Base-by-base conservation (phyloP, 2,888 invertebrate species). In the Heliothis peltigera region DNA sequence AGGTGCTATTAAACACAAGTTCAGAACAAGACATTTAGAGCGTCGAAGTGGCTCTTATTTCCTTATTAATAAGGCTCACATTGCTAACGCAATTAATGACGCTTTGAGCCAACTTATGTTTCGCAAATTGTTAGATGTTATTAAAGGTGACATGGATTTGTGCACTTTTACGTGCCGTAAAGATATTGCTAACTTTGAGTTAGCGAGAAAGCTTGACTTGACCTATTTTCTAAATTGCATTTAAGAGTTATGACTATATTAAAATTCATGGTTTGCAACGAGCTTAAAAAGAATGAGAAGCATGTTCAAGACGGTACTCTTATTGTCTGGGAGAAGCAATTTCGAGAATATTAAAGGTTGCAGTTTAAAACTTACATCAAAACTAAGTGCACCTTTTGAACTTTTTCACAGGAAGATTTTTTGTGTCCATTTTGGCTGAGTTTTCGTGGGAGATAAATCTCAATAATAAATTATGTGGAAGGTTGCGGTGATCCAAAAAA, bases 1-100 rank as follows among this genome's bases (percentile, higher is more conserved):
- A 79, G 70, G 60, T 73, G 75, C 70, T 78, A 80, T 83, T 81
- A 79, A 73, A 71, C 65, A 70, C 73, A 76, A 81, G 73, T 74
- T 79, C 51, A 48, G 68, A 77, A 80, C 66, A 81, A 77, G 77
- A 76, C 70, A 69, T 73, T 71, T 49, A 47, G 21, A 57, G 32
- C 51, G 64, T 59, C 55, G n/a, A 62, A 79, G 59, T 64, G 58
- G 71, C 59, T 63, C 72, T 75, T 84, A 79, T 76, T 48, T 17
- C 44, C 19, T 68, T 75, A 62, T 62, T 54, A 62, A 66, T 80
- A 83, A 80, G 82, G 72, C 61, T 79, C 69, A 75, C 39, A 70
- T 77, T 84, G 65, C 72, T 53, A 15, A 60, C 54, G 63, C 76
- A 77, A 72, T 80, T 77, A 76, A 46, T 65, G 61, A 49, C 62